phyloP scores from a whole-genome alignment of 2,888 invertebrate species.

The Hipparchia sbordonii region DNA sequence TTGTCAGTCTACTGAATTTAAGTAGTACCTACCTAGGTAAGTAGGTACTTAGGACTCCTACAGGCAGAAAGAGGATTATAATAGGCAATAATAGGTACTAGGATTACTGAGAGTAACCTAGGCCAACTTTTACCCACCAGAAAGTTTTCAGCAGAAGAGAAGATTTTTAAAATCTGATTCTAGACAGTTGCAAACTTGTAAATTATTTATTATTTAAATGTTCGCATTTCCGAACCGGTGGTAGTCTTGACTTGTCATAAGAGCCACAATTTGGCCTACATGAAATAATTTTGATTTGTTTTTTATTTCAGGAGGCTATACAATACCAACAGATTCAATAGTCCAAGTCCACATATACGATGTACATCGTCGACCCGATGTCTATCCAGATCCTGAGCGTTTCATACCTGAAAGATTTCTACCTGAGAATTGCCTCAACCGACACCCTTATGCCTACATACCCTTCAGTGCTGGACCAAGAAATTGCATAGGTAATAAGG shows the following conservation, averaged over 20 bases:
- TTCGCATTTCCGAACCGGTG: neutral
- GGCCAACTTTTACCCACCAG: too few relatives aligned
- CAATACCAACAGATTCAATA: slow-evolving; percentile 72
- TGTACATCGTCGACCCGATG: slow-evolving; percentile 83
- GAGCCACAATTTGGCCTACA: too few relatives aligned
- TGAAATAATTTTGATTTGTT: too few relatives aligned
- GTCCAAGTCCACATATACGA: slow-evolving; percentile 79
- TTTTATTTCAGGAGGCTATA: slow-evolving; percentile 59
- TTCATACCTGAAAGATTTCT: slow-evolving; percentile 88
- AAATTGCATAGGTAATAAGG: slow-evolving; percentile 56
- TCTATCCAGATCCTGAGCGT: slow-evolving; percentile 85
- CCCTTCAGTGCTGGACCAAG: slow-evolving; percentile 87
- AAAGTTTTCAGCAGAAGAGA: too few relatives aligned
- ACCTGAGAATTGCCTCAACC: slow-evolving; percentile 73
- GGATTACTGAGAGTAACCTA: too few relatives aligned
- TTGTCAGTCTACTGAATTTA: too few relatives aligned
- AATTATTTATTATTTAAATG: neutral
- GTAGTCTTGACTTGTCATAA: too few relatives aligned
- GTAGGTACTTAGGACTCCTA: too few relatives aligned
- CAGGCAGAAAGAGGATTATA: too few relatives aligned
- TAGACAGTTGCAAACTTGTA: too few relatives aligned
- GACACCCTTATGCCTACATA: slow-evolving; percentile 85
- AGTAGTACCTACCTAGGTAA: too few relatives aligned
- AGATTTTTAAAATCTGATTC: neutral
- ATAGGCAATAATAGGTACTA: too few relatives aligned